Evolutionary conservation across 2,113 vertebrate species (phyloP), one percentile per base, ranked within the genome.

Genomic region (Xenopus laevis): DNA sequence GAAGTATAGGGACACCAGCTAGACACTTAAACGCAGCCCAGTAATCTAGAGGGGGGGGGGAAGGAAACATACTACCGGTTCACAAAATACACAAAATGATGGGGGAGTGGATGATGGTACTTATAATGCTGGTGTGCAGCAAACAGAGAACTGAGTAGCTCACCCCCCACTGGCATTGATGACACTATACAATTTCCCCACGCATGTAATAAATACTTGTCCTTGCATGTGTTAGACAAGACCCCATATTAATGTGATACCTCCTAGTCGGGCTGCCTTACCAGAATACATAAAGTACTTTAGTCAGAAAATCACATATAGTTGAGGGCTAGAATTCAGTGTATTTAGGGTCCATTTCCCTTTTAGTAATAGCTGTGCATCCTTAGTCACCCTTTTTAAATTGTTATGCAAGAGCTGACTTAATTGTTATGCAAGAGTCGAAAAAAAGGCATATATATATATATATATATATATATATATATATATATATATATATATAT

Each of bases 101-200:
- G 33, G 33, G 66, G 63, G 46, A 47, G 21, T 68, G 45, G 57
- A 27, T 53, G 61, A 67, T 50, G 17, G 16, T 67, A 67, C 18
- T 21, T 13, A 52, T 67, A n/a, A 67, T 67, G 5, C 50, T 68
- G 66, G 13, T 57, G 63, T 57, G 50, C 63, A 69, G 13, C 20
- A 63, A 70, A 44, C 57, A 53, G 23, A 33, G 60, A 68, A 57
- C 57, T 76, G 58, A 63, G 46, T 63, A 20, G 73, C 58, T 17
- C 10, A 15, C 73, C 66, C 74, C 65, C 74, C 46, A 50, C 59
- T 70, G 66, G 8, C 17, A 33, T 23, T 69, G 74, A 53, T 77
- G 74, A 77, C 74, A 77, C 74, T 67, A 70, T 77, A n/a, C 60
- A 69, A 77, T 77, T 77, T 77, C 59, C 74, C 74, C 74, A 77